Percentiles rank a stretch among this genome's conserved stretches.
These are phyloP conservation scores for Otolemur crassicaudatus DNA, from an alignment of 2,797 vertebrate species.

Conservation along the genomic window DNA sequence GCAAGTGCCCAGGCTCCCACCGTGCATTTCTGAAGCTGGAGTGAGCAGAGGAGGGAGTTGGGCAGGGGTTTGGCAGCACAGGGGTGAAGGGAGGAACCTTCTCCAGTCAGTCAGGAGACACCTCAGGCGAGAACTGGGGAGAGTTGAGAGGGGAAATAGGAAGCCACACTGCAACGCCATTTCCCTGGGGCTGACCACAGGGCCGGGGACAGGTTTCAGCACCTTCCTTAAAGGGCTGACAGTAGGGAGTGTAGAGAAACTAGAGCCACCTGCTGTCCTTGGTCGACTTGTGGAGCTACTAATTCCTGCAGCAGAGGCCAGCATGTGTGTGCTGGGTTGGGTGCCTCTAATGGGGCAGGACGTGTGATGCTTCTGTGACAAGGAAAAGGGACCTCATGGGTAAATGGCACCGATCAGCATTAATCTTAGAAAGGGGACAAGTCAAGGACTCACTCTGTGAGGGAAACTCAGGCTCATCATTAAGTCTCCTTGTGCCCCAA, in stretches of 20 bases:
- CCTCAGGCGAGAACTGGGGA: too few relatives aligned
- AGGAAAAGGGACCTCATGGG: neutral
- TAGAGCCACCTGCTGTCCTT: neutral
- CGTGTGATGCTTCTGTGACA: neutral
- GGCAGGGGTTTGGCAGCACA: too few relatives aligned
- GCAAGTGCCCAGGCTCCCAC: neutral
- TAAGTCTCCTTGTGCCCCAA: neutral
- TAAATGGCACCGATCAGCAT: neutral
- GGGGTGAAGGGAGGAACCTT: neutral
- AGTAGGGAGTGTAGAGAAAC: neutral
- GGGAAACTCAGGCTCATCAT: neutral
- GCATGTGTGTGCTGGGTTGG: neutral
- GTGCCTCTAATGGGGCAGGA: neutral
- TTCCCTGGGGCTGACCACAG: neutral
- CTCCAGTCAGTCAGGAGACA: neutral
- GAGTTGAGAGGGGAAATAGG: neutral
- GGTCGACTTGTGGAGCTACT: too few relatives aligned
- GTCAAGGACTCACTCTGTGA: neutral
- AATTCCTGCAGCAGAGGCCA: too few relatives aligned
- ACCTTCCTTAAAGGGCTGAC: neutral
- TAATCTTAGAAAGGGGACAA: neutral
- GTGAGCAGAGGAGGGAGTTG: too few relatives aligned
- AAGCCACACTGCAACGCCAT: neutral
- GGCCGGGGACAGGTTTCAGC: too few relatives aligned
- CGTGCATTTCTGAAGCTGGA: neutral